Conservation (phyloP, 1,140 invertebrate species). For the Probaryconus sp. region DNA sequence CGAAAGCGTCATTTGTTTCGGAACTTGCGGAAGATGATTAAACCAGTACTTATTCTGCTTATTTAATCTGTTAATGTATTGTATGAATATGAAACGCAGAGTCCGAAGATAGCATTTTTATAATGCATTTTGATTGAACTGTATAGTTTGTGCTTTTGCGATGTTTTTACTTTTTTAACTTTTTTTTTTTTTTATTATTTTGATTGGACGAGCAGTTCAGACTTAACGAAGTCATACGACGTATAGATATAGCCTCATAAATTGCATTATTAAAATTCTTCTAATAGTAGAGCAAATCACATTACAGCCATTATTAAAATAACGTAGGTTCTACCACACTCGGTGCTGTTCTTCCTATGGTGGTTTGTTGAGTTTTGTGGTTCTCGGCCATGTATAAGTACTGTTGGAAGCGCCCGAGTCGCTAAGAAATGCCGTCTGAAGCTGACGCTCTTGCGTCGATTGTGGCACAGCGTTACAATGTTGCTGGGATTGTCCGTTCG, state of each 20-base stretch:
- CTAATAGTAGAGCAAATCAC: conserved; percentile 64
- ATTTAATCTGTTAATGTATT: conserved; percentile 33
- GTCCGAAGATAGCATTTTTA: conserved; percentile 35
- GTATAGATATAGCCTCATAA: conserved; percentile 61
- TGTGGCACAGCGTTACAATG: conserved; percentile 58
- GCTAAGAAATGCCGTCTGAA: conserved; percentile 55
- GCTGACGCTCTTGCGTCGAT: conserved; percentile 62
- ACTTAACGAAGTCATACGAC: conserved; percentile 58
- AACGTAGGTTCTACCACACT: conserved; percentile 72
- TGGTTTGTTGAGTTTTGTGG: conserved; percentile 74
- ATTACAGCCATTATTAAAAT: conserved; percentile 77
- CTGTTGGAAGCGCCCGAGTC: conserved; percentile 59
- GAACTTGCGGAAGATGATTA: conserved; percentile 35
- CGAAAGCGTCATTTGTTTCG: conserved; percentile 28
- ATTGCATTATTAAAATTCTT: conserved; percentile 61
- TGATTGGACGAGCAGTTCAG: conserved; percentile 63
- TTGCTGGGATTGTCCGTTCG: conserved; percentile 64
- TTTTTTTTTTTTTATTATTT: conserved; percentile 52
- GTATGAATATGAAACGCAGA: conserved; percentile 52
- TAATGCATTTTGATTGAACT: conserved; percentile 42
- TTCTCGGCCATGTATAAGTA: conserved; percentile 74
- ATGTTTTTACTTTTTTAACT: conserved; percentile 19
- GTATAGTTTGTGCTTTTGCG: conserved; percentile 52
- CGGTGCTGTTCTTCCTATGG: conserved; percentile 73
- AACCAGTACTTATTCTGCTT: conserved; percentile 47